phyloP scores from a whole-genome alignment of 2,888 invertebrate genomes.

The Chirona hameri region DNA sequence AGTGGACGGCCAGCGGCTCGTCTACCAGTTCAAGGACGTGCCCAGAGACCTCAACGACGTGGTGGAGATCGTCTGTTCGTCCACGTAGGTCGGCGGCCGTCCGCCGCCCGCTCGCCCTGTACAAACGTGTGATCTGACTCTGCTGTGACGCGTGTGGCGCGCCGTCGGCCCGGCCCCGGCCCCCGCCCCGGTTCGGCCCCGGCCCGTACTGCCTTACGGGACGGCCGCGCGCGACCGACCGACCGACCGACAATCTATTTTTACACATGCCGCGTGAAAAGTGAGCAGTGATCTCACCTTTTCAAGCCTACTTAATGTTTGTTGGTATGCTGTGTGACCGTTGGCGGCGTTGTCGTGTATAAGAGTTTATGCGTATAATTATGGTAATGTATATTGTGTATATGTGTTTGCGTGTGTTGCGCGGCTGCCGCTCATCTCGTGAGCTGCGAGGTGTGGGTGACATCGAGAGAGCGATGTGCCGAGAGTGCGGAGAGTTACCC shows the following conservation, averaged over 20 bases:
- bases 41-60: conserved; percentile 85
- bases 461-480: neutral
- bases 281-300: conserved; percentile 25
- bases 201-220: neutral
- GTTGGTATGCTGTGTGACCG: neutral
- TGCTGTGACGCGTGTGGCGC: neutral
- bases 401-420: neutral
- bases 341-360: neutral
- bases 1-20: conserved; percentile 97
- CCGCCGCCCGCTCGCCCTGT: neutral
- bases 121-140: conserved; percentile 11
- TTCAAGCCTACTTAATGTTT: conserved; percentile 7
- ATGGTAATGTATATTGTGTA: neutral
- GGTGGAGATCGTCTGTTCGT: conserved; percentile 92
- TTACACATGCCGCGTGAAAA: conserved; percentile 12
- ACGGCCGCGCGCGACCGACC: neutral
- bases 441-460: neutral
- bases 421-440: neutral
- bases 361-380: conserved; percentile 2
- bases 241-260: neutral
- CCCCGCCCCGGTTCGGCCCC: neutral
- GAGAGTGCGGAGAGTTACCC: neutral
- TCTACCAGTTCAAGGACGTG: conserved; percentile 99
- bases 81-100: conserved; percentile 59
- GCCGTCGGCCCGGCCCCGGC: neutral